Percentiles rank a stretch among this genome's conserved stretches.
Conservation (phyloP, 2,888 invertebrate genomes). For the Synanthedon formicaeformis region DNA sequence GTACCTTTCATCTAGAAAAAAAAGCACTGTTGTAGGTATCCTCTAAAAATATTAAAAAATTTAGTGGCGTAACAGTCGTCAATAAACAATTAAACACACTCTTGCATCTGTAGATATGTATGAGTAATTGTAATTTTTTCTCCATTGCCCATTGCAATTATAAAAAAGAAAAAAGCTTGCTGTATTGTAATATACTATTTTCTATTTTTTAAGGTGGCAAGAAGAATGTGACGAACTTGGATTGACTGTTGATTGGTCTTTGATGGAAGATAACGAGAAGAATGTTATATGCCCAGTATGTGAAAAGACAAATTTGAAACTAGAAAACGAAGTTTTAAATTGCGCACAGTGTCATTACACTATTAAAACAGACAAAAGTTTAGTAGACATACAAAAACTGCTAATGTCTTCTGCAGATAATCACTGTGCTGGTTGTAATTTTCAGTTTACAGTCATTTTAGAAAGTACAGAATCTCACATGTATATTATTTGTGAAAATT, state of each 20-base stretch:
- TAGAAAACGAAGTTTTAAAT: slow-evolving; percentile 16
- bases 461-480: slow-evolving; percentile 43
- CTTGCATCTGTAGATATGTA: too few relatives aligned
- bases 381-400: slow-evolving; percentile 32
- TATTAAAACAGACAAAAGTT: slow-evolving; percentile 29
- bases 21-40: too few relatives aligned
- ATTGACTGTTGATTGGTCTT: slow-evolving; percentile 45
- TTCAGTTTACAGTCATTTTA: slow-evolving; percentile 35
- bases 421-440: slow-evolving; percentile 32
- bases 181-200: not conserved
- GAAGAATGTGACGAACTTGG: slow-evolving; percentile 55
- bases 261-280: slow-evolving; percentile 33
- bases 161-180: too few relatives aligned
- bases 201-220: slow-evolving; percentile 34
- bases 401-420: slow-evolving; percentile 33
- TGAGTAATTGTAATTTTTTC: too few relatives aligned
- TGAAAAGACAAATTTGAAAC: slow-evolving; percentile 41
- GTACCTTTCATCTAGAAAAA: too few relatives aligned
- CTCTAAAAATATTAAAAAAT: too few relatives aligned
- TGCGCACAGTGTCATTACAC: slow-evolving; percentile 45
- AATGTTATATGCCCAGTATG: slow-evolving; percentile 68
- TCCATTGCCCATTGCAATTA: too few relatives aligned
- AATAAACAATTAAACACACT: too few relatives aligned
- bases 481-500: slow-evolving; percentile 46
- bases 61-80: too few relatives aligned